Percentiles rank a stretch among this genome's conserved stretches.
Conservation (phyloP, 2,888 invertebrate genomes). For the Mamestra brassicae region DNA sequence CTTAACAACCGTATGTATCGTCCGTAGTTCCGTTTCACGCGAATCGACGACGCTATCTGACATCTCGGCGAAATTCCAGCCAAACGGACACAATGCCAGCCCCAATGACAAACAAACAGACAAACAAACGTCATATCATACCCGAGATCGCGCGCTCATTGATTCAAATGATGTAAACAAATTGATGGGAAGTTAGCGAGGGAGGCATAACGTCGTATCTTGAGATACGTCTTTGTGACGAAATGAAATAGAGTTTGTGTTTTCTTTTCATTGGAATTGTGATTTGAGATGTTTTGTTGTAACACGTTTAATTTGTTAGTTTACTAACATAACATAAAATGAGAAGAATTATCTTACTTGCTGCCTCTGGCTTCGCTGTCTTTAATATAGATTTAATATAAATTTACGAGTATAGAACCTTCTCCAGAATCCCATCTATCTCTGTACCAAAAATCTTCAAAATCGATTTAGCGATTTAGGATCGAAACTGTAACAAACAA, state of each 20-base stretch:
- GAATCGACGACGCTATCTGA: constrained; percentile 68
- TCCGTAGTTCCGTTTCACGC: constrained; percentile 35
- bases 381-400: too few relatives aligned
- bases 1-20: constrained; percentile 40
- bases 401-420: too few relatives aligned
- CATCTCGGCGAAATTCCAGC: constrained; percentile 70
- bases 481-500: too few relatives aligned
- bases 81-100: constrained; percentile 69
- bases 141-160: constrained; percentile 69
- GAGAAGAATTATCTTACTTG: too few relatives aligned
- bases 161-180: constrained; percentile 69
- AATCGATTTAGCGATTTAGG: too few relatives aligned
- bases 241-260: not conserved
- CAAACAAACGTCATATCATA: constrained; percentile 75
- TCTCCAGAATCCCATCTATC: too few relatives aligned
- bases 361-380: too few relatives aligned
- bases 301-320: not conserved
- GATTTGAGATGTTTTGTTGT: not conserved
- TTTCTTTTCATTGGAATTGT: not conserved
- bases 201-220: constrained; percentile 21
- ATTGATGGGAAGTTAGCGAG: constrained; percentile 45
- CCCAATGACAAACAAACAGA: constrained; percentile 63
- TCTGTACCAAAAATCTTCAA: too few relatives aligned
- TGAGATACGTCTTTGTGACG: constrained; percentile 18
- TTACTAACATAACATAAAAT: not conserved